A percentile compares a stretch with the other conserved stretches of the same genome.
Evolutionary conservation across 2,113 vertebrate species (phyloP).

Genomic region (Periophthalmodon schlosseri): DNA sequence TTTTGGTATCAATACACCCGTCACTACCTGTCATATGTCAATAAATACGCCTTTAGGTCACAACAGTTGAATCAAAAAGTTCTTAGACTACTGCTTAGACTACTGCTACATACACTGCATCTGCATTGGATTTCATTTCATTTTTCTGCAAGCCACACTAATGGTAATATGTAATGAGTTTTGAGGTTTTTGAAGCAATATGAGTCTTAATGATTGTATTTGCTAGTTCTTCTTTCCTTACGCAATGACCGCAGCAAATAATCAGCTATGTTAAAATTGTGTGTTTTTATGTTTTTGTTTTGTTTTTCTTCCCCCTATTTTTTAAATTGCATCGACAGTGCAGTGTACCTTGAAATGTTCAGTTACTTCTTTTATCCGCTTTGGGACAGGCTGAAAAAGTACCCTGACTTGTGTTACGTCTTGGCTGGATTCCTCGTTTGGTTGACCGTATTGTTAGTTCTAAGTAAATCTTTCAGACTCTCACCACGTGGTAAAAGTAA

Average conservation of each 20-base stretch:
- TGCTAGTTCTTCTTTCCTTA: too few relatives aligned
- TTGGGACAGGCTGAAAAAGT: neutral
- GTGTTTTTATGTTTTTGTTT: neutral
- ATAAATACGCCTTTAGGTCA: neutral
- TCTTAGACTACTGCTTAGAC: neutral
- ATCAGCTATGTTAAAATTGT: neutral
- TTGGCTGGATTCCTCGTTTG: neutral
- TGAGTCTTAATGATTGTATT: too few relatives aligned
- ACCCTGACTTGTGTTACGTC: neutral
- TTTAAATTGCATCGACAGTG: too few relatives aligned
- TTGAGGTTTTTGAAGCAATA: too few relatives aligned
- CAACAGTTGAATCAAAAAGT: neutral
- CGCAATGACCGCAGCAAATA: neutral
- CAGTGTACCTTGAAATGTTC: neutral
- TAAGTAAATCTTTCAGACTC: neutral
- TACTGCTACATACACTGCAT: neutral
- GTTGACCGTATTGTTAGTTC: neutral
- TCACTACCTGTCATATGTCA: too few relatives aligned
- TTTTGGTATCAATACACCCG: too few relatives aligned
- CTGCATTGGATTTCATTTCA: neutral
- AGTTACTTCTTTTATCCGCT: neutral
- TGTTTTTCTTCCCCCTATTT: too few relatives aligned
- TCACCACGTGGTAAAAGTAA: slow-evolving; percentile 14
- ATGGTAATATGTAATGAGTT: too few relatives aligned
- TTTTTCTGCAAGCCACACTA: neutral